phyloP scores from a whole-genome alignment of 2,888 invertebrate species.

The Pollenia labialis region DNA sequence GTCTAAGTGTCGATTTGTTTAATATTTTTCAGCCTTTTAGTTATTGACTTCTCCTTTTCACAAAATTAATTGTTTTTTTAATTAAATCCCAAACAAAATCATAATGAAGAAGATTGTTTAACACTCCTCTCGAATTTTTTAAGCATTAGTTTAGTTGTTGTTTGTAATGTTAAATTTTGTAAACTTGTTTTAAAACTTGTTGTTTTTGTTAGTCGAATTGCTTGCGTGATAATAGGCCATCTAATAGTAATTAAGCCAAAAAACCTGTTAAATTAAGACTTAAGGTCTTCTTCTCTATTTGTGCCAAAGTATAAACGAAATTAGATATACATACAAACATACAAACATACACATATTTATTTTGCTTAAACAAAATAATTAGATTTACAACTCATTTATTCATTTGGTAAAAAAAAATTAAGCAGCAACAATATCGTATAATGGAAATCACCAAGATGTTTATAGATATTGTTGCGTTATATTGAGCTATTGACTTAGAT shows the following conservation, averaged over 20 bases:
- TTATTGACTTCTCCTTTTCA: background rate
- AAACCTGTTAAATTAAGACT: conserved; percentile 27
- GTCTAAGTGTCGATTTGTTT: background rate
- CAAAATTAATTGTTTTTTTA: conserved; percentile 50
- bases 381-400: conserved; percentile 8
- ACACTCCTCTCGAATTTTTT: background rate
- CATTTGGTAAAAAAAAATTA: conserved; percentile 4
- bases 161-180: background rate
- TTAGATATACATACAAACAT: background rate
- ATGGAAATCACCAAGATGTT: conserved; percentile 6
- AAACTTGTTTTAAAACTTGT: conserved; percentile 31
- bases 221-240: conserved; percentile 42
- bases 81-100: conserved; percentile 16
- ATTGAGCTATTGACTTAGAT: background rate
- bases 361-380: background rate
- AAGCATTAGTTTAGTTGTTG: conserved; percentile 22
- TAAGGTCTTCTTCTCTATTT: conserved; percentile 8
- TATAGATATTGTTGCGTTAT: background rate
- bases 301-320: background rate
- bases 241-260: conserved; percentile 41
- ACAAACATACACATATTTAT: background rate
- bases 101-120: conserved; percentile 25
- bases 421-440: background rate
- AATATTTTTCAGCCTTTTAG: background rate
- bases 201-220: conserved; percentile 15